Conservation (phyloP, 2,113 vertebrate genomes). For the Antennarius striatus region DNA sequence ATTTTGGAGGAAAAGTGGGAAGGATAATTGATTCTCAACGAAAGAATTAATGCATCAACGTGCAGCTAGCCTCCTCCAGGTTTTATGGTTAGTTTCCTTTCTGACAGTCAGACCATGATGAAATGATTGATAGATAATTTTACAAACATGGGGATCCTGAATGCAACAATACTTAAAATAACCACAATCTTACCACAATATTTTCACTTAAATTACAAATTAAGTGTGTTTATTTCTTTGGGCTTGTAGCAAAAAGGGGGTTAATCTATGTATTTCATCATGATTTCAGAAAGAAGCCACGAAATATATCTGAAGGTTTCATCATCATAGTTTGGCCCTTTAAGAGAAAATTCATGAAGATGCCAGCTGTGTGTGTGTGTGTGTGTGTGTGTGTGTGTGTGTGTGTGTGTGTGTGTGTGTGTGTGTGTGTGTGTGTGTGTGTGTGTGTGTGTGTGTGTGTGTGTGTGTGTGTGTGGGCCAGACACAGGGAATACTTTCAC, state of each 20-base stretch:
- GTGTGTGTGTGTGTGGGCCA: too few species aligned
- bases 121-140: slow-evolving; percentile 40
- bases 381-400: too few species aligned
- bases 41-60: slow-evolving; percentile 60
- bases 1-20: slow-evolving; percentile 52
- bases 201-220: neutral
- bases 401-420: neutral
- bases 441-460: neutral
- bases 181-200: neutral
- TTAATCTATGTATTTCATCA: too few species aligned
- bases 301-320: too few species aligned
- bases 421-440: neutral
- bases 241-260: too few species aligned
- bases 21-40: slow-evolving; percentile 64
- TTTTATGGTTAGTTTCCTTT: slow-evolving; percentile 30
- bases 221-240: neutral
- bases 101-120: slow-evolving; percentile 31
- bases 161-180: slow-evolving; percentile 8
- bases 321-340: too few species aligned
- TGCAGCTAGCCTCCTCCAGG: slow-evolving; percentile 40
- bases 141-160: slow-evolving; percentile 18
- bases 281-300: too few species aligned
- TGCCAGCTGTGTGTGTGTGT: slow-evolving; percentile 2
- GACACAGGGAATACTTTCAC: slow-evolving; percentile 25
- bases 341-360: too few species aligned